Evolutionary conservation across 2,888 invertebrate species (phyloP).

Genomic region (Drosophila maculinotata): DNA sequence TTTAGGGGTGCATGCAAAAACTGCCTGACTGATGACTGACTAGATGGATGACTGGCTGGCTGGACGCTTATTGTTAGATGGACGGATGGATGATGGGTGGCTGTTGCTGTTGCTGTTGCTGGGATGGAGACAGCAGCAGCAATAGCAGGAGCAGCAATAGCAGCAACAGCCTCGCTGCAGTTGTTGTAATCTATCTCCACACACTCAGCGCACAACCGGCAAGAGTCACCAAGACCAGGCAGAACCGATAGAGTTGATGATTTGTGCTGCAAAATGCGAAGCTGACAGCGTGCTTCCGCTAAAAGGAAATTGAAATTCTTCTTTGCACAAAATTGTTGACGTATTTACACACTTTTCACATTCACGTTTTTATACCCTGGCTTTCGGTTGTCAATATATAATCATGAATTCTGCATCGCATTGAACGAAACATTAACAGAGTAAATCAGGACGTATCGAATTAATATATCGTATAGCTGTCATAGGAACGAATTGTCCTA

Average conservation of each 20-base stretch:
- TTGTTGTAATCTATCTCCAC: conserved; percentile 74
- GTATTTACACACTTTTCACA: conserved; percentile 58
- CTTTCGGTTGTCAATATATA: background rate
- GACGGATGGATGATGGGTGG: conserved; percentile 77
- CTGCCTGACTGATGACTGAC: conserved; percentile 67
- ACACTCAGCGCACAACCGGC: conserved; percentile 34
- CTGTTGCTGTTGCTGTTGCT: conserved; percentile 34
- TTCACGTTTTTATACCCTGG: conserved; percentile 11
- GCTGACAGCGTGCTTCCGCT: conserved; percentile 75
- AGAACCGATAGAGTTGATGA: conserved; percentile 76
- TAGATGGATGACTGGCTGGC: conserved; percentile 56
- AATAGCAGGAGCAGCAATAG: conserved; percentile 11
- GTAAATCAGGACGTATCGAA: too few relatives aligned
- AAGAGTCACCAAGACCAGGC: conserved; percentile 38
- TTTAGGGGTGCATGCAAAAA: conserved; percentile 51
- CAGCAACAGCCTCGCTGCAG: conserved; percentile 41
- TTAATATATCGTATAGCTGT: too few relatives aligned
- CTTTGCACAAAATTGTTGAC: conserved; percentile 79
- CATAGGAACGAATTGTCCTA: too few relatives aligned
- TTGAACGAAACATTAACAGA: too few relatives aligned
- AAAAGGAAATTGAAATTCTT: conserved; percentile 81
- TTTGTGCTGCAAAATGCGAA: conserved; percentile 77
- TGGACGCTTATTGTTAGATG: conserved; percentile 78
- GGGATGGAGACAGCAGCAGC: conserved; percentile 10
- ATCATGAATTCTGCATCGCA: background rate